Conservation (phyloP, 2,113 vertebrate species). For the Poecilia latipinna region DNA sequence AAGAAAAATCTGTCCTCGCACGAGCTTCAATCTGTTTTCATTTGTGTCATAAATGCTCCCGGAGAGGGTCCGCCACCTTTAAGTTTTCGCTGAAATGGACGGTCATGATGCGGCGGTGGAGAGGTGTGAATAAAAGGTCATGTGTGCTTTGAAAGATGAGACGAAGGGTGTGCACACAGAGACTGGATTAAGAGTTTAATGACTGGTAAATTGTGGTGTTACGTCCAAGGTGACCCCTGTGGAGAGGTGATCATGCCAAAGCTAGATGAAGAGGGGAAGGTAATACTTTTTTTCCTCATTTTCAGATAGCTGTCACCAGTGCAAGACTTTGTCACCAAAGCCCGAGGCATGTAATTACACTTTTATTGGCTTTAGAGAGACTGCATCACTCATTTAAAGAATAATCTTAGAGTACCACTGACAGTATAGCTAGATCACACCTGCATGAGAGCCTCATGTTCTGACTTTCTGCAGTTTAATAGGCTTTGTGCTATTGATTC, state of each 20-base stretch:
- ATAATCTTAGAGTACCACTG: conserved; percentile 63
- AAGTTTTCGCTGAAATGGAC: conserved; percentile 27
- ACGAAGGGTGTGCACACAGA: conserved; percentile 55
- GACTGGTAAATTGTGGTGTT: conserved; percentile 82
- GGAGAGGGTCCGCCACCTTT: conserved; percentile 35
- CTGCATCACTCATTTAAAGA: conserved; percentile 77
- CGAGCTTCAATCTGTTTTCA: conserved; percentile 16
- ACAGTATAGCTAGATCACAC: conserved; percentile 64
- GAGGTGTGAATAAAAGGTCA: conserved; percentile 58
- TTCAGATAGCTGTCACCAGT: conserved; percentile 72
- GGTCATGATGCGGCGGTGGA: conserved; percentile 41
- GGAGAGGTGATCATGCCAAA: conserved; percentile 66
- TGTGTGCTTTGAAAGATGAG: conserved; percentile 73
- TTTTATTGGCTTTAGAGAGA: conserved; percentile 79
- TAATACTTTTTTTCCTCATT: conserved; percentile 78
- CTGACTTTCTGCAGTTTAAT: conserved; percentile 51
- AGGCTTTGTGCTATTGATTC: conserved; percentile 56
- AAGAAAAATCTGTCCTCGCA: conserved; percentile 31
- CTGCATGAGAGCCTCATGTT: conserved; percentile 58
- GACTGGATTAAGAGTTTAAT: conserved; percentile 83
- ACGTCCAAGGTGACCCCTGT: conserved; percentile 81
- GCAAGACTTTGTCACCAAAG: conserved; percentile 67
- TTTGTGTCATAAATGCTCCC: conserved; percentile 13
- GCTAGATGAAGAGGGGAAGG: conserved; percentile 72
- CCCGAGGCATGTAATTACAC: conserved; percentile 80